Evolutionary conservation across 2,888 invertebrate genomes (phyloP).

Genomic region (Sinhomidia bicolor): DNA sequence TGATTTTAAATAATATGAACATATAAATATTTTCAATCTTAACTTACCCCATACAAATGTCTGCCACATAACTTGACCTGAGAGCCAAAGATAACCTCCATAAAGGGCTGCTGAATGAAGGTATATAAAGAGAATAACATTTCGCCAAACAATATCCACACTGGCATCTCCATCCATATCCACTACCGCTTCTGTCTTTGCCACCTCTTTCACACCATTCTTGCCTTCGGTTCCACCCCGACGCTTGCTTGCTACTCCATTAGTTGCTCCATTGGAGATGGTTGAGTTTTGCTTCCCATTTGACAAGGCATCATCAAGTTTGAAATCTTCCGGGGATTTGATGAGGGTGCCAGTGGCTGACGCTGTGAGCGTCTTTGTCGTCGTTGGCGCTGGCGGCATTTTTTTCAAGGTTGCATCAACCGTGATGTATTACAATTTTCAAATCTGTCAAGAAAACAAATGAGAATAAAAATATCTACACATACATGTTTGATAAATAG

Average conservation of each 20-base stretch:
- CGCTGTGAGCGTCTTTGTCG: conserved; percentile 77
- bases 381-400: conserved; percentile 79
- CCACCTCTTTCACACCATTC: not conserved
- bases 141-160: conserved; percentile 89
- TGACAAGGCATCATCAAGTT: conserved; percentile 52
- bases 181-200: conserved; percentile 20
- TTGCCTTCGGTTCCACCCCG: not conserved
- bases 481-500: not conserved
- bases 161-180: conserved; percentile 52
- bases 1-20: not conserved
- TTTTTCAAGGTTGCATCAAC: conserved; percentile 43
- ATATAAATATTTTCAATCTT: not conserved
- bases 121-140: conserved; percentile 89
- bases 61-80: conserved; percentile 78
- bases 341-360: conserved; percentile 70
- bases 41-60: conserved; percentile 78
- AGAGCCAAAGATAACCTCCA: conserved; percentile 88
- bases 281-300: conserved; percentile 59
- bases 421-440: not conserved
- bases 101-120: conserved; percentile 90
- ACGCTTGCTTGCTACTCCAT: conserved; percentile 24
- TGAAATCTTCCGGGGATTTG: conserved; percentile 68
- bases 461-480: conserved; percentile 12
- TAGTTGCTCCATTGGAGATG: not conserved
- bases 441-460: conserved; percentile 14